Base-by-base conservation (phyloP, 2,113 vertebrate species). In the Morone chrysops region DNA sequence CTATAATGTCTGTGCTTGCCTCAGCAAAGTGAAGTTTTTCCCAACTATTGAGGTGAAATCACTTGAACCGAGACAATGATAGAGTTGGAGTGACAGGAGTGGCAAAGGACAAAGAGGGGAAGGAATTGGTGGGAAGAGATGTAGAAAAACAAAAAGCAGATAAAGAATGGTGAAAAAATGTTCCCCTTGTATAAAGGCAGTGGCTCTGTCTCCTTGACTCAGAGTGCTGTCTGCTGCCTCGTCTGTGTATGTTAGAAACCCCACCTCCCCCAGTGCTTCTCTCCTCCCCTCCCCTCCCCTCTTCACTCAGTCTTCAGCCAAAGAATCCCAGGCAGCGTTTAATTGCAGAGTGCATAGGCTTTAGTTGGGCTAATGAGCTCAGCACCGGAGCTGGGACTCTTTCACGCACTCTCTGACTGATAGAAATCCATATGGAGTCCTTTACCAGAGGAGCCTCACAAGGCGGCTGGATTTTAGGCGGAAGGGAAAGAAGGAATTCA, bases 261-360 rank as follows among this genome's bases (percentile, higher is more conserved):
- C 90, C 87, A 83, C 92, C 92, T 92, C 90, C 89, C 80, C 80
- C 61, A 66, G 61, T 83, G 67, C 82, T 70, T 86, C 82, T 90
- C 89, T 87, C 87, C 88, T 87, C 83, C 88, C 89, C 53, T 88
- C 85, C 81, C 78, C 72, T 68, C 74, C 70, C 80, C 81, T 85
- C 86, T 78, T 87, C 85, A 82, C 81, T 84, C 88, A 72, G 78
- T 87, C 85, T 90, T 73, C 75, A 87, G 88, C 92, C 79, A 81
- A 94, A 89, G 94, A 95, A 92, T 95, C 94, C 92, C 93, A 94
- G 92, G 92, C 95, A 94, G 92, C 79, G 68, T 95, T 95, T 95
- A 95, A 96, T 95, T 95, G 93, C 91, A 88, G 94, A 87, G 93
- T 89, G 91, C 91, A 90, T 88, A 87, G 84, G 78, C 92, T 92